Base-by-base conservation (phyloP, 1,140 invertebrate species). In the Scaptomyza hsui region DNA sequence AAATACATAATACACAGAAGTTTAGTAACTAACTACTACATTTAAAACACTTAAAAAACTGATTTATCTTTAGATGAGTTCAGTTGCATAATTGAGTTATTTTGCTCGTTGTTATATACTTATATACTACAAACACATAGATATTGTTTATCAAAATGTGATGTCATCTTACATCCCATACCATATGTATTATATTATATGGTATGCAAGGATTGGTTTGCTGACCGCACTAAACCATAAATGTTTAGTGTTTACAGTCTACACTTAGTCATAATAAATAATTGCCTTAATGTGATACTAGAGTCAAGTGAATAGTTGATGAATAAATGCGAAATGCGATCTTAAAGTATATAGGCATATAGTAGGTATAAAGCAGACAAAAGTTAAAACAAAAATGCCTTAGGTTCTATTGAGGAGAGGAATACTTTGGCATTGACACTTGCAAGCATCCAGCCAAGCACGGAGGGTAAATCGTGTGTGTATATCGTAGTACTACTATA, bases 261-360 rank as follows among this genome's bases (percentile, higher is more conserved):
- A 18, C 29, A n/a, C 65, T 62, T 73, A 73, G 42, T 37, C 59
- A 44, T 49, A 73, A 73, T 73, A 73, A 53, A 53, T 53, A 53
- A 19, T 42, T 18, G 39, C 39, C n/a, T 39, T 15, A 15, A 13
- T 5, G 19, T 52, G 32, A 29, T 52, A 39, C 37, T 37, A 32
- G 49, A 52, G 49, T 39, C 32, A 39, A 52, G 49, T 52, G 49
- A 52, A 37, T 51, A 16, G 29, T 35, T 19, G 32, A 19, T 4
- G 29, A 37, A 12, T 53, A 15, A 37, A 72, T 29, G 35, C 21
- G 12, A 48, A 35, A 19, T 29, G 26, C 26, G 41, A 49, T n/a
- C 37, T 51, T 52, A 52, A 12, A 15, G 21, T 16, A 37, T 9
- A 24, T 5, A 26, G 19, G 45, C 26, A 57, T 55, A 60, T 60